Evolutionary conservation across 2,888 invertebrate species (phyloP).

Genomic region (Drosophila glabriapex): DNA sequence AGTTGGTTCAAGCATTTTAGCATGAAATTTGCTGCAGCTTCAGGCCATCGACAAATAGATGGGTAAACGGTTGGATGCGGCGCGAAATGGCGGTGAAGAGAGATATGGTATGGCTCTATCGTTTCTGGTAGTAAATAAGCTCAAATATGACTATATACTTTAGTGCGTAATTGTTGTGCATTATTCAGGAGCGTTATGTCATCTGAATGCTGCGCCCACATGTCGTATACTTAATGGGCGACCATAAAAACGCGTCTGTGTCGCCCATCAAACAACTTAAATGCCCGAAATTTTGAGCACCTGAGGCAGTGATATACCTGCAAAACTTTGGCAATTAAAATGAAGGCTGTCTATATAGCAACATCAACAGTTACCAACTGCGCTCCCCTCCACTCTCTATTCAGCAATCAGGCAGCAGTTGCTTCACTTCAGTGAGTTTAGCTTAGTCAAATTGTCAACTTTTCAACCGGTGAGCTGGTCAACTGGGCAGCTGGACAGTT

Average conservation of each 20-base stretch:
- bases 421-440: conserved; percentile 6
- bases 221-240: conserved; percentile 74
- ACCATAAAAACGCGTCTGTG: conserved; percentile 61
- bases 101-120: background rate
- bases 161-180: conserved; percentile 67
- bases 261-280: conserved; percentile 62
- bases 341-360: conserved; percentile 32
- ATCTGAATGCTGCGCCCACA: conserved; percentile 48
- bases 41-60: conserved; percentile 46
- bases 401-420: conserved; percentile 48
- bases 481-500: conserved; percentile 7
- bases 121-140: conserved; percentile 38
- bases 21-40: conserved; percentile 52
- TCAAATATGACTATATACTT: conserved; percentile 46
- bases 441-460: conserved; percentile 28
- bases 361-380: conserved; percentile 15
- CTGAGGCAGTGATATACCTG: conserved; percentile 47
- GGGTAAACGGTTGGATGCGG: conserved; percentile 6
- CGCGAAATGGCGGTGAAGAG: background rate
- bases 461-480: conserved; percentile 26
- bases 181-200: conserved; percentile 52
- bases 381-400: background rate
- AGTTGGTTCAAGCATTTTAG: conserved; percentile 33
- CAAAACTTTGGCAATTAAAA: conserved; percentile 68
- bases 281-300: conserved; percentile 40